A percentile compares a stretch with the other conserved stretches of the same genome.
Conservation (phyloP, 2,888 invertebrate genomes). For the Chrysolina americana region DNA sequence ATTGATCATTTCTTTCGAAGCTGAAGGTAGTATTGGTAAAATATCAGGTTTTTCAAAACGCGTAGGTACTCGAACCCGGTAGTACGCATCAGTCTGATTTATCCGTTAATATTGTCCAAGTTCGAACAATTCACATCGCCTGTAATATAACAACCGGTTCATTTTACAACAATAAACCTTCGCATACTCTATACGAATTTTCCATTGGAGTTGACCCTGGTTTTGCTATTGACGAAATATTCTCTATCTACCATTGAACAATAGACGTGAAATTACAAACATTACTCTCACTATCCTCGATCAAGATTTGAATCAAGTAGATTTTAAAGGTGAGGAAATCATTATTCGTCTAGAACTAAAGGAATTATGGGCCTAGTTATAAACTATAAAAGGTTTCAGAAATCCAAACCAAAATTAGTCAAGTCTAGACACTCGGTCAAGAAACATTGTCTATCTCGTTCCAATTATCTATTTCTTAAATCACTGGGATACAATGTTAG, state of each 20-base stretch:
- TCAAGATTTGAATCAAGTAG: not conserved
- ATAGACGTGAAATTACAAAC: not conserved
- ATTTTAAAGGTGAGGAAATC: not conserved
- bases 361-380: not conserved
- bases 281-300: not conserved
- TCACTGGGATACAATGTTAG: not conserved
- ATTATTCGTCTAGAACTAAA: not conserved
- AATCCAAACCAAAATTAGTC: not conserved
- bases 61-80: no score
- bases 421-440: not conserved
- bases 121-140: not conserved
- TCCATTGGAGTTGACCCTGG: not conserved
- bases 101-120: no score
- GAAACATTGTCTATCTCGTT: not conserved
- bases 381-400: no score
- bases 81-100: no score
- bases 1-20: conserved; percentile 1
- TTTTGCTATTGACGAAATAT: not conserved
- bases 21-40: not conserved
- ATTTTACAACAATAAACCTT: not conserved
- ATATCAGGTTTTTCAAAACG: not conserved
- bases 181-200: not conserved
- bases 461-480: not conserved
- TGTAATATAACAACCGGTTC: conserved; percentile 1
- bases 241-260: not conserved